Evolutionary conservation across 2,113 vertebrate genomes (phyloP), one percentile per base, ranked within the genome.

Genomic region (Myiagra hebetior): DNA sequence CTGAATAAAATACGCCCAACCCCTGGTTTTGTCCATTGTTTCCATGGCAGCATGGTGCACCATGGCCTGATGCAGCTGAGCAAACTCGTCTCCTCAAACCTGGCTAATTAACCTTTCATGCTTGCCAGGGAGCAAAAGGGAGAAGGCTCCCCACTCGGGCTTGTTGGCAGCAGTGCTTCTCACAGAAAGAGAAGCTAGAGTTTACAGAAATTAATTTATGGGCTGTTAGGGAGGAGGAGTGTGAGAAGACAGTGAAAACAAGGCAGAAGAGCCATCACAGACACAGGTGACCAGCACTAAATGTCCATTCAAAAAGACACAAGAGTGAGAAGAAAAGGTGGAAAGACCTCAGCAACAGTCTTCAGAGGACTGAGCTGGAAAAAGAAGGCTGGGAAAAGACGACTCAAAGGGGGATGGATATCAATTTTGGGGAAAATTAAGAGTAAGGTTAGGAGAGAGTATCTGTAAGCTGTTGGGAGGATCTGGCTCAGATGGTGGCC

Each of bases 271-370:
- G 18, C 3, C 5, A 18, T 57, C 18, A 26, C 18, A 77, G 24
- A 35, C 3, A 17, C 0, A 6, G 7, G 13, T 56, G 37, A 13
- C 53, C 14, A 41, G 11, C 12, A 16, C 2, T 9, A 13, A 59
- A 6, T 4, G 4, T 15, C 37, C 0, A 1, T 33, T 73, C 12
- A 55, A 41, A 76, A 59, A 50, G 50, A 22, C 0, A 1, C 0
- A 0, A 9, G 28, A 75, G 17, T 9, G 14, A 41, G 18, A 85
- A 22, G 15, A 42, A 70, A 62, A 73, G 19, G 6, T 65, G 24
- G 28, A 47, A 22, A 35, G 5, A 39, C 21, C 7, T 73, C 2
- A 1, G 31, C n/a, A 60, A 28, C 9, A 14, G 7, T 28, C 20
- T 64, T 68, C 6, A 47, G 60, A 74, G 15, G 56, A 57, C 16